Percentiles rank a stretch among this genome's conserved stretches.
Conservation (phyloP, 2,888 invertebrate genomes). For the Ophioninae sp. region DNA sequence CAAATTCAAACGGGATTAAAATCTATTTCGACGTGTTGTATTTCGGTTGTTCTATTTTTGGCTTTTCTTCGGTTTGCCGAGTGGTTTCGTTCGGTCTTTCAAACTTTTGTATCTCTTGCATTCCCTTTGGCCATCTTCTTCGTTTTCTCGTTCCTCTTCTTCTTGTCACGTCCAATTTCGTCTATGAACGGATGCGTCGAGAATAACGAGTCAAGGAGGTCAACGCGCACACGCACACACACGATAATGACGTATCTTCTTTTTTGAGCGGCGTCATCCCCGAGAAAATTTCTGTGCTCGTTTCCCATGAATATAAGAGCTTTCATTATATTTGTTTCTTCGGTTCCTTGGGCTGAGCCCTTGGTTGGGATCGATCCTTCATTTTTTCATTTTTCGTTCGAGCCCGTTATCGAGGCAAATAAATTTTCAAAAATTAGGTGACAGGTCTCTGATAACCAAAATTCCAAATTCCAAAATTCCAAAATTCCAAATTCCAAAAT, state of each 20-base stretch:
- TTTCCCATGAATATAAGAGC: conserved; percentile 4
- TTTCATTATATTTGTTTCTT: conserved; percentile 14
- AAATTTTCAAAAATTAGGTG: no score
- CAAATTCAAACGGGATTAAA: not conserved
- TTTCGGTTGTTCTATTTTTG: conserved; percentile 29
- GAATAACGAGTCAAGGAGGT: conserved; percentile 55
- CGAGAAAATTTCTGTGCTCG: conserved; percentile 25
- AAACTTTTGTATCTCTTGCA: conserved; percentile 43
- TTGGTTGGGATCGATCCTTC: not conserved
- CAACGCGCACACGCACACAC: conserved; percentile 48
- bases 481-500: no score
- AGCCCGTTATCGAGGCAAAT: no score
- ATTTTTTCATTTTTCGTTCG: no score
- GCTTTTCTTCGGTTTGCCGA: conserved; percentile 38
- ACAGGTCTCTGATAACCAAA: no score
- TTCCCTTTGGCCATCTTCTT: conserved; percentile 31
- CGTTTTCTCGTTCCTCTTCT: conserved; percentile 21
- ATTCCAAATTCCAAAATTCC: no score
- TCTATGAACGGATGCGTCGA: conserved; percentile 61
- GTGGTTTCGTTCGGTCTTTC: conserved; percentile 38
- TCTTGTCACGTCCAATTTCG: conserved; percentile 60
- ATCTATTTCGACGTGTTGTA: conserved; percentile 5
- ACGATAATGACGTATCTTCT: conserved; percentile 45
- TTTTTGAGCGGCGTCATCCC: conserved; percentile 34
- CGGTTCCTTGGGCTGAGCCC: conserved; percentile 1